These are phyloP conservation scores for Cuniculus paca DNA, from an alignment of 2,797 vertebrate genomes.

Conservation along the genomic window DNA sequence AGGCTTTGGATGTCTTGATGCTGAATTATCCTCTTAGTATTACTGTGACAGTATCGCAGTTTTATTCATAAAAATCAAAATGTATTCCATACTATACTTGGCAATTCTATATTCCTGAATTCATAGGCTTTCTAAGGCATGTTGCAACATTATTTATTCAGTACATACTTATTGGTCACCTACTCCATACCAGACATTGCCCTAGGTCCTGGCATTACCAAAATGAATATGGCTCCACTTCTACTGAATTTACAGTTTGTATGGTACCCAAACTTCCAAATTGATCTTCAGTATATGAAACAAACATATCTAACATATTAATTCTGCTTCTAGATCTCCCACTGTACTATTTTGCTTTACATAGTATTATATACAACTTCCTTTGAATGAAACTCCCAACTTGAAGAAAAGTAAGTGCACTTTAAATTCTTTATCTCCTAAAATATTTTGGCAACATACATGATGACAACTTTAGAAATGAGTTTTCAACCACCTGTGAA, in stretches of 20 bases:
- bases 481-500: neutral
- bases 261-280: neutral
- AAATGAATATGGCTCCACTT: neutral
- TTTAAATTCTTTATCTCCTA: neutral
- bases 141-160: neutral
- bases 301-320: neutral
- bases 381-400: neutral
- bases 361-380: neutral
- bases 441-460: neutral
- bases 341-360: neutral
- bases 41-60: neutral
- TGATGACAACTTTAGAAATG: neutral
- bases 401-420: neutral
- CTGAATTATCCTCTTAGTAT: neutral
- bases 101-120: neutral
- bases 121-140: neutral
- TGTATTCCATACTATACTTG: neutral
- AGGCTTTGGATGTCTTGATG: constrained; percentile 7
- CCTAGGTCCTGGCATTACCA: neutral
- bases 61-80: constrained; percentile 20
- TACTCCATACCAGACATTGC: neutral
- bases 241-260: neutral
- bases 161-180: neutral
- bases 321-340: neutral
- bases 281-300: neutral